Conservation (phyloP, 2,797 vertebrate genomes). For the Phoebastria nigripes region DNA sequence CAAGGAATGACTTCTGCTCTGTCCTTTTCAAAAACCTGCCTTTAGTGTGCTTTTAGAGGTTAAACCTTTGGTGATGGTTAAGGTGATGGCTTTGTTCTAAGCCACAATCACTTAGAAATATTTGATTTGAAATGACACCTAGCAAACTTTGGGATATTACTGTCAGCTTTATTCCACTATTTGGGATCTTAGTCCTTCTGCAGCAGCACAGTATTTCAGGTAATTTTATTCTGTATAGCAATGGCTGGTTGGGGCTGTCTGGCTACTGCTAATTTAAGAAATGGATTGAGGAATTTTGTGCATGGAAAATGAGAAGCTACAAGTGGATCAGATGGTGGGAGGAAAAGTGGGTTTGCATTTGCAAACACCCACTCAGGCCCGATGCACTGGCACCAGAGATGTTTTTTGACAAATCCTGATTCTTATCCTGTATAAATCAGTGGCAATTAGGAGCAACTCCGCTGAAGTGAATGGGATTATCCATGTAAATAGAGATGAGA, state of each 20-base stretch:
- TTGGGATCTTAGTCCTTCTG: neutral
- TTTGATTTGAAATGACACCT: neutral
- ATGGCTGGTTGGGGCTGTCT: neutral
- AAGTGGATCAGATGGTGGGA: neutral
- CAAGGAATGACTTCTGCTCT: neutral
- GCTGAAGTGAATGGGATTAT: neutral
- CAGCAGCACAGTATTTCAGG: neutral
- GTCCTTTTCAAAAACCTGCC: neutral
- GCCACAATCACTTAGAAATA: neutral
- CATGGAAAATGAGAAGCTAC: neutral
- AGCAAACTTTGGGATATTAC: neutral
- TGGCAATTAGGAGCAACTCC: neutral
- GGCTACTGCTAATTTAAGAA: neutral
- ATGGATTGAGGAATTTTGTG: neutral
- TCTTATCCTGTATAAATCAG: neutral
- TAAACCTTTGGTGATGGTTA: neutral
- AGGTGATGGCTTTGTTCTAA: neutral
- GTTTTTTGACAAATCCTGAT: neutral
- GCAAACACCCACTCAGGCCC: neutral
- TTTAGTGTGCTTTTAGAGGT: neutral
- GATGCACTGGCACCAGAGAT: neutral
- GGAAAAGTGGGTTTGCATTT: neutral
- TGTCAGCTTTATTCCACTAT: neutral
- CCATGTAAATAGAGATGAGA: neutral
- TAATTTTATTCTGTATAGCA: neutral